Evolutionary conservation across 2,888 invertebrate species (phyloP), one percentile per base, ranked within the genome.

Genomic region (Cyrtodaria siliqua): DNA sequence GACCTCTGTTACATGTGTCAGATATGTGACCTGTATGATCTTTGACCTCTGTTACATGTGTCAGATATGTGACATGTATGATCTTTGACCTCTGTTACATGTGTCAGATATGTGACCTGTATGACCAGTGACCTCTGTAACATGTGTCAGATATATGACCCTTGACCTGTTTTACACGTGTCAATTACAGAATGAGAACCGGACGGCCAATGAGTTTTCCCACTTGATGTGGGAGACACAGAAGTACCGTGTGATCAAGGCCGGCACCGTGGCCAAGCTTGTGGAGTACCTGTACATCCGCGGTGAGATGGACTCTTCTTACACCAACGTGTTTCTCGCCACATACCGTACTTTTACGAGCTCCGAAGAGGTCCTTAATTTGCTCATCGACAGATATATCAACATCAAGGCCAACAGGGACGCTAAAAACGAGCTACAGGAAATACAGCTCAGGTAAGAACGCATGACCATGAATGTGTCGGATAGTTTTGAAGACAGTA

Each of bases 271-370:
- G 86, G 96, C 97, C 91, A 96, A 96, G 89, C 95, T 99, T 82
- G 97, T 99, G 69, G 98, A 98, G 93, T 97, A 97, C 71, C 94
- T 99, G 86, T 97, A 97, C 78, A 98, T 98, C 93, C 97, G 97
- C 90, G 98, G 98, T 52, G 98, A 98, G 93, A 95, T 99, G 88
- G 99, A 99, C 94, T 98, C 98, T 77, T 98, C 98, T 38, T 98
- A 99, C 93, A 97, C 99, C 93, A 91, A 98, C 93, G 98, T 99
- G 59, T 99, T 99, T 94, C 95, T 99, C 86, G 97, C 97, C 84
- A 98, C 98, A 1, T 98, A 97, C 93, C 95, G 98, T 74, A 97
- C 96, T 49, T 99, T 99, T 93, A 96, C 98, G 87, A 96, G 96
- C 66, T 95, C 98, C 79, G 95, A 95, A 89, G 96, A 97, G 91